Conservation (phyloP, 2,113 vertebrate species). For the Percina caprodes region DNA sequence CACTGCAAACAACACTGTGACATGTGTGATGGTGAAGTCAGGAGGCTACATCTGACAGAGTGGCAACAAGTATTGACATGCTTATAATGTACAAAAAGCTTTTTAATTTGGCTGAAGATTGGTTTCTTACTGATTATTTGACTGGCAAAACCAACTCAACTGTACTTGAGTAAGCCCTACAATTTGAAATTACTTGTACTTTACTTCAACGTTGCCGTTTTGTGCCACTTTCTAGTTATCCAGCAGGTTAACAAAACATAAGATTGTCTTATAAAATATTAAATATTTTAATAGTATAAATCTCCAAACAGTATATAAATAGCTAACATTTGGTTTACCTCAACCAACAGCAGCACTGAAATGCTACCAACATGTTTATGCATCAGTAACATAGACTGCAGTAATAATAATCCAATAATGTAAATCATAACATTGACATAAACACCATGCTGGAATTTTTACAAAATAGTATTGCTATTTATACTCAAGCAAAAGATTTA, state of each 20-base stretch:
- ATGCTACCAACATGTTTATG: too few relatives aligned
- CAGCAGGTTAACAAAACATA: neutral
- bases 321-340: neutral
- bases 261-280: neutral
- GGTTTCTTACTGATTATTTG: neutral
- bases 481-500: neutral
- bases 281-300: neutral
- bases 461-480: neutral
- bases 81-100: neutral
- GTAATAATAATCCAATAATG: too few relatives aligned
- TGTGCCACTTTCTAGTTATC: neutral
- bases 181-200: neutral
- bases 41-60: neutral
- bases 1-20: neutral
- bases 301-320: neutral
- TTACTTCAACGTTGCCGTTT: too few relatives aligned
- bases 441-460: neutral
- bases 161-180: too few relatives aligned
- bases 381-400: too few relatives aligned
- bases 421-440: too few relatives aligned
- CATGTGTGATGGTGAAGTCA: slow-evolving; percentile 4
- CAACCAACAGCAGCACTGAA: neutral
- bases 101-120: neutral
- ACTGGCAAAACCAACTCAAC: neutral
- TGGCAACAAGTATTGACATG: neutral